A percentile compares a stretch with the other conserved stretches of the same genome.
Conservation (phyloP, 2,888 invertebrate genomes). For the Amphipoea oculea region DNA sequence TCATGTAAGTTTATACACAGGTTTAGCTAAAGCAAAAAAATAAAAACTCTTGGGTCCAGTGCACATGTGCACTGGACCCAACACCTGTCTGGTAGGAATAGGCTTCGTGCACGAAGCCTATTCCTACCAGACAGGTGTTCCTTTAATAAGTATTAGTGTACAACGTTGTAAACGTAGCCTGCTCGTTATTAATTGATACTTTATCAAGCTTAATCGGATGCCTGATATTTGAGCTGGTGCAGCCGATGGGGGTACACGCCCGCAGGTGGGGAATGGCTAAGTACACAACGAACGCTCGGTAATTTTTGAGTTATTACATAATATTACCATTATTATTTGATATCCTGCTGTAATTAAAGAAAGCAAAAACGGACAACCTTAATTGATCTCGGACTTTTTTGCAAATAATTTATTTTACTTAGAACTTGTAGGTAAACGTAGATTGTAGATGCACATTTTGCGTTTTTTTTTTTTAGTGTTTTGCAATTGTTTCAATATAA, state of each 20-base stretch:
- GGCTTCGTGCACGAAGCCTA: slow-evolving; percentile 19
- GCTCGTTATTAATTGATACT: slow-evolving; percentile 61
- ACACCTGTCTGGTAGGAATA: too few species aligned
- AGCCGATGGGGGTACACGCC: slow-evolving; percentile 37
- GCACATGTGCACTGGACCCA: too few species aligned
- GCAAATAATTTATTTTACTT: slow-evolving; percentile 30
- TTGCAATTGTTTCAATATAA: not conserved
- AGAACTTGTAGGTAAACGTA: slow-evolving; percentile 10
- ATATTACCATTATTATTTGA: slow-evolving; percentile 35
- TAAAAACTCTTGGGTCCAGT: slow-evolving; percentile 4
- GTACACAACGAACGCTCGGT: not conserved
- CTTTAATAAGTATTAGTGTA: slow-evolving; percentile 45
- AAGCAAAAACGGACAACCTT: slow-evolving; percentile 46
- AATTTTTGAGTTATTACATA: slow-evolving; percentile 48
- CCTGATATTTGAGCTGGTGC: slow-evolving; percentile 54
- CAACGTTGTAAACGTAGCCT: slow-evolving; percentile 42
- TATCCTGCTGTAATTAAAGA: slow-evolving; percentile 43
- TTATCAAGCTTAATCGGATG: slow-evolving; percentile 59
- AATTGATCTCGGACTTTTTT: slow-evolving; percentile 45
- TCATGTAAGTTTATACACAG: not conserved
- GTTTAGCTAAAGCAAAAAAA: slow-evolving; percentile 9
- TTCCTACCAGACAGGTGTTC: slow-evolving; percentile 51
- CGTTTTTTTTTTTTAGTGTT: not conserved
- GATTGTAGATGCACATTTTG: not conserved
- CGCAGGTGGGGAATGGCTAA: slow-evolving; percentile 50